Evolutionary conservation across 2,888 invertebrate species (phyloP).

Genomic region (Tigriopus californicus): DNA sequence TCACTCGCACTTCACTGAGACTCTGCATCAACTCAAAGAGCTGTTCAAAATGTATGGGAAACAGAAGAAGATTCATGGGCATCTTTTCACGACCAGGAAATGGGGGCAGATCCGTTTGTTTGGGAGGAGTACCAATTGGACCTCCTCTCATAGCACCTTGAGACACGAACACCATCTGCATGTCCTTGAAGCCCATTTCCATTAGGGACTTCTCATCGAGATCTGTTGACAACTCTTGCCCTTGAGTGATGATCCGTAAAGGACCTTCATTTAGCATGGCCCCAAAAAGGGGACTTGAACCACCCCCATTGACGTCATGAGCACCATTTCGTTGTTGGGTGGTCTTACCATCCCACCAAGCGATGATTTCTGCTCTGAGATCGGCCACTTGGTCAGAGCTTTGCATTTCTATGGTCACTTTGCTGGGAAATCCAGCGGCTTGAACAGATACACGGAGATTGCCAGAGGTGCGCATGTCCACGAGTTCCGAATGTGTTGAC

Average conservation of each 20-base stretch:
- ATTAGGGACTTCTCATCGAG: slow-evolving; percentile 74
- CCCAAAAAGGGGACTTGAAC: slow-evolving; percentile 38
- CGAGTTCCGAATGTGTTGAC: slow-evolving; percentile 51
- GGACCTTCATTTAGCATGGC: slow-evolving; percentile 61
- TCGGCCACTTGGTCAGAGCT: slow-evolving; percentile 78
- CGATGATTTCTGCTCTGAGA: slow-evolving; percentile 77
- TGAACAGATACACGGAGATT: slow-evolving; percentile 61
- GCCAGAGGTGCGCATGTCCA: slow-evolving; percentile 40
- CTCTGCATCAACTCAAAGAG: slow-evolving; percentile 77
- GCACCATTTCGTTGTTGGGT: slow-evolving; percentile 25
- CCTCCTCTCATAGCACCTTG: slow-evolving; percentile 5
- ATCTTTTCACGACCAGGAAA: slow-evolving; percentile 58
- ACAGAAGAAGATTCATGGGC: slow-evolving; percentile 62
- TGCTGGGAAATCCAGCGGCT: slow-evolving; percentile 60
- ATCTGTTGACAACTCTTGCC: slow-evolving; percentile 77
- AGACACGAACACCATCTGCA: slow-evolving; percentile 40
- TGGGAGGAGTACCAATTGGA: slow-evolving; percentile 19
- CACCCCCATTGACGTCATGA: too few relatives aligned
- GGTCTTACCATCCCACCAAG: slow-evolving; percentile 80
- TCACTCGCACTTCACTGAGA: slow-evolving; percentile 40
- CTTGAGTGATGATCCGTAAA: slow-evolving; percentile 67
- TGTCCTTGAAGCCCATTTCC: slow-evolving; percentile 84
- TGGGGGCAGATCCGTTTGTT: slow-evolving; percentile 64
- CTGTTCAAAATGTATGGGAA: slow-evolving; percentile 73
- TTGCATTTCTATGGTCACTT: slow-evolving; percentile 58